Base-by-base conservation (phyloP, 2,113 vertebrate genomes). In the Corythornis cristatus region DNA sequence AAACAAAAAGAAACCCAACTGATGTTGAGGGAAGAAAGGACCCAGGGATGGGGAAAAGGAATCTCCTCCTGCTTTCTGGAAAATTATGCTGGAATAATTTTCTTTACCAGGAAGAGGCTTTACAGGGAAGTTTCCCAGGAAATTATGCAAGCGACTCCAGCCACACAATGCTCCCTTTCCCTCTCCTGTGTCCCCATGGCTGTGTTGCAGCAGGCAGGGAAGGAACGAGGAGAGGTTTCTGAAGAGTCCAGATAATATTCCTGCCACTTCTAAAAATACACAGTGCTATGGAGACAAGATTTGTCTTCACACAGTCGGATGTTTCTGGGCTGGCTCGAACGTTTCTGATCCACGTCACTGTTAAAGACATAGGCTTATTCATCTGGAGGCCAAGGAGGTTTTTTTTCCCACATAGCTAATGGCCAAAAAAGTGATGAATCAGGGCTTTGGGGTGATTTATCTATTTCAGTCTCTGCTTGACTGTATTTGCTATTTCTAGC, bases 401-500 rank as follows among this genome's bases (percentile, higher is more conserved):
- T 66, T 46, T 37, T 50, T 95, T 94, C 93, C 80, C 88, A 83
- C 65, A 33, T 15, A 93, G 68, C 80, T 81, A 57, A 81, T 51
- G 35, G 86, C 73, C 86, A 94, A 75, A 91, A 64, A 90, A 78
- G 17, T 83, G 92, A 92, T 94, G 90, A 96, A 53, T 96, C 90
- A 86, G 88, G 42, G 12, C 92, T 75, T 94, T 58, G 37, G 65
- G 57, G 18, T 86, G 73, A 92, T 93, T 93, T 90, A 57, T 93
- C 56, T 75, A 25, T 61, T 83, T 81, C 40, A 15, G 68, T 37
- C 80, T 31, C 76, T 90, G 57, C 65, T 79, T 62, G 37, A 84
- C 45, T 65, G 45, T 61, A 46, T 88, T 93, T 96, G 72, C 95
- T 96, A 96, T 96, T 96, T 96, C 88, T 81, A 84, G 84, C 45